Evolutionary conservation across 1,140 invertebrate species (phyloP), one percentile per base, ranked within the genome.

Genomic region (Araneus ventricosus): DNA sequence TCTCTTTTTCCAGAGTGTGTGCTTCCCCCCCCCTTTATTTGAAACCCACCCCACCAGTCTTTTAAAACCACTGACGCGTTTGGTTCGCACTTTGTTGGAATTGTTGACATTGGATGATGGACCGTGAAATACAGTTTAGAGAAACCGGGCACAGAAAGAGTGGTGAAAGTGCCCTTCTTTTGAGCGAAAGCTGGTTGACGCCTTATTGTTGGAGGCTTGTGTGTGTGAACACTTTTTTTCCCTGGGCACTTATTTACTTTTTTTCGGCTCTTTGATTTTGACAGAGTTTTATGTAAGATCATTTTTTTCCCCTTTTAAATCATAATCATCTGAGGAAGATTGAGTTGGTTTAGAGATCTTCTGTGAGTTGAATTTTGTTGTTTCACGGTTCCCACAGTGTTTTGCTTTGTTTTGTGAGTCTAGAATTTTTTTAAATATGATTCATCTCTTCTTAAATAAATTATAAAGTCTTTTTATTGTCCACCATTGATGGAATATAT

Each of bases 21-120:
- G 39, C 70, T 85, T 88, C 61, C 6, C 2, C 59, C 85, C 30
- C 24, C 27, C 7, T 27, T 37, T 4, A 57, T 27, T 34, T 79
- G 22, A 7, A 6, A 5, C 59, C 59, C 59, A 14, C 37, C 52
- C 30, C 30, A 34, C 30, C 37, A 84, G 20, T 82, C 89, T 90
- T 90, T 90, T 90, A 84, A 90, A 90, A 63, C 52, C 52, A 82
- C 41, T 84, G 75, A 39, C 75, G 70, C 80, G 79, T 90, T 84
- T 84, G 59, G 89, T 90, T 90, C 89, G 89, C 89, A 90, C 89
- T 90, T 90, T 67, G 89, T 84, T 90, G 30, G 89, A 90, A 52
- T 61, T 90, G 89, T 90, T 90, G 89, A 90, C 89, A 90, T 61
- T 84, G 82, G 22, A 90, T 82, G 89, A 90, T 82, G 89, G 45